Percentiles rank a stretch among this genome's conserved stretches.
phyloP scores from a whole-genome alignment of 2,888 invertebrate species.

The Pseudoips prasinana region DNA sequence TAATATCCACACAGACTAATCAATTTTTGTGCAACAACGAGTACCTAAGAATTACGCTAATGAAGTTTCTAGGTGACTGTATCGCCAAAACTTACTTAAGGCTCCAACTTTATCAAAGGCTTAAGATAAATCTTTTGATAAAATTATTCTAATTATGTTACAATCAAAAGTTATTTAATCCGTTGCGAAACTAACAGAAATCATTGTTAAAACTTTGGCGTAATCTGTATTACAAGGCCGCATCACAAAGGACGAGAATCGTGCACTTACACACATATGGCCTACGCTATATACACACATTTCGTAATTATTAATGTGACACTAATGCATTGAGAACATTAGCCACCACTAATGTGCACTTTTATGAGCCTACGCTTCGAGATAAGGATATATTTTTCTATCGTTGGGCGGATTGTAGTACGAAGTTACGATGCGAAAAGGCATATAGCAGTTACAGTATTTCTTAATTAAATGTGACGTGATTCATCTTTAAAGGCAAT shows the following conservation, averaged over 20 bases:
- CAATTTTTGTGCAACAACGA: too few relatives aligned
- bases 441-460: constrained; percentile 16
- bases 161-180: too few relatives aligned
- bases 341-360: constrained; percentile 65
- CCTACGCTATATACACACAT: constrained; percentile 43
- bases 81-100: too few relatives aligned
- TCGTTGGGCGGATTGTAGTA: constrained; percentile 30
- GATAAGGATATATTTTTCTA: constrained; percentile 56
- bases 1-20: too few relatives aligned
- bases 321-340: constrained; percentile 71
- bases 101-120: too few relatives aligned
- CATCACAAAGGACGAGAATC: constrained; percentile 18
- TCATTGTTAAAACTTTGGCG: too few relatives aligned
- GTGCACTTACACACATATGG: constrained; percentile 35
- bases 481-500: constrained; percentile 34
- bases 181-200: too few relatives aligned
- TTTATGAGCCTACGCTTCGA: constrained; percentile 59
- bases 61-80: too few relatives aligned
- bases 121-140: too few relatives aligned
- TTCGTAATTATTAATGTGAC: constrained; percentile 70
- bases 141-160: too few relatives aligned
- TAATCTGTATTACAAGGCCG: constrained; percentile 11
- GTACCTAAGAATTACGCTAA: too few relatives aligned
- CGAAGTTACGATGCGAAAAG: neutral
- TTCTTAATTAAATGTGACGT: constrained; percentile 39